Evolutionary conservation across 2,797 vertebrate species (phyloP).

Genomic region (Pristis pectinata): DNA sequence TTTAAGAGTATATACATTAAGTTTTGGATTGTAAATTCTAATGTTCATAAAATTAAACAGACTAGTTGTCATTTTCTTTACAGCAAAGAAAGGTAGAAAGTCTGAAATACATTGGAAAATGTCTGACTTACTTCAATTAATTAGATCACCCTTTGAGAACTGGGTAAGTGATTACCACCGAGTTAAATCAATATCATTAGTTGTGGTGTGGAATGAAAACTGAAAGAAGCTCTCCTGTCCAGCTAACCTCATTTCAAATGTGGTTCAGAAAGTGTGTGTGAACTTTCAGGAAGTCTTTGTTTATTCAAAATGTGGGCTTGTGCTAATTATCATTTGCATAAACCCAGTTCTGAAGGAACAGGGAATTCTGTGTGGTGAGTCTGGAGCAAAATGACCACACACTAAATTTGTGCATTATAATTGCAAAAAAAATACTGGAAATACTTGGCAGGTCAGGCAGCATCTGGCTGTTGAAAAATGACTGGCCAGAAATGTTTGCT

Average conservation of each 20-base stretch:
- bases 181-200: slow-evolving; percentile 16
- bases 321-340: neutral
- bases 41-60: neutral
- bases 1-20: neutral
- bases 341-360: neutral
- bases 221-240: neutral
- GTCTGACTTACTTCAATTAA: slow-evolving; percentile 16
- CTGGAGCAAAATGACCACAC: neutral
- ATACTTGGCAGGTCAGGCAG: no score
- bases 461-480: no score
- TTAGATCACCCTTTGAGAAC: slow-evolving; percentile 18
- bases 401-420: neutral
- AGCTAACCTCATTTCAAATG: neutral
- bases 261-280: neutral
- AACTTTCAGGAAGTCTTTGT: neutral
- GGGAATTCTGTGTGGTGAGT: neutral
- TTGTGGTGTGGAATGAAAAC: neutral
- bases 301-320: neutral
- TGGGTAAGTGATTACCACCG: neutral
- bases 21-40: neutral
- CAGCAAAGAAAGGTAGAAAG: neutral
- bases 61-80: neutral
- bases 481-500: no score
- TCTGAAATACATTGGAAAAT: neutral
- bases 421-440: no score